Evolutionary conservation across 2,113 vertebrate genomes (phyloP), one percentile per base, ranked within the genome.

Genomic region (Chascanopsetta lugubris): DNA sequence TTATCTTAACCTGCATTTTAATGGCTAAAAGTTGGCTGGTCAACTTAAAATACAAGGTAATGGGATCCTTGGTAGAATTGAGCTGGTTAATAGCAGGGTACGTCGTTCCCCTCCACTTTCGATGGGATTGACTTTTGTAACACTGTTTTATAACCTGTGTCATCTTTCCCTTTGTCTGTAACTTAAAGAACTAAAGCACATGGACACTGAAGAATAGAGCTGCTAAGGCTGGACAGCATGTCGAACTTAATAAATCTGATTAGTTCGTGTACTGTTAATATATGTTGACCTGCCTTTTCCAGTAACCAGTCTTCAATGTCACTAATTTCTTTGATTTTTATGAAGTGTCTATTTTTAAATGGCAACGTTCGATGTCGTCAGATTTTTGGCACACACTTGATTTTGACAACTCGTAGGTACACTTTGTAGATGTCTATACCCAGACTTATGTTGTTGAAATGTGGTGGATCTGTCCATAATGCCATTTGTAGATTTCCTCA

Each of bases 401-500:
- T 84, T 47, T 53, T 30, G 49, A 30, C 75, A 76, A 68, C 71
- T 61, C 82, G 79, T 88, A 78, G 68, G 81, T 85, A 85, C 74
- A 56, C 71, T 77, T 56, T 79, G 78, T 88, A 86, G 77, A 78
- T 77, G 83, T 91, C 69, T 75, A 84, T 80, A 77, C 80, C 72
- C 81, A 85, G 75, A 71, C 22, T 15, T 74, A 56, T 80, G 77
- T 83, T 85, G 82, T 88, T 83, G 75, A 84, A 81, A 68, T 84
- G 77, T 89, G 65, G 51, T 88, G 72, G 49, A 79, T 73, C 65
- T 82, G 80, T 83, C 83, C 50, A 77, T 88, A 72, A 84, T 91
- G 82, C 87, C 87, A 89, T 85, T 90, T 90, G 85, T 90, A 88
- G 80, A 91, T 82, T 87, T 85, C 85, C 84, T 89, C 78, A 87